Conservation (phyloP, 1,140 invertebrate species). For the Pogonomyrmex californicus region DNA sequence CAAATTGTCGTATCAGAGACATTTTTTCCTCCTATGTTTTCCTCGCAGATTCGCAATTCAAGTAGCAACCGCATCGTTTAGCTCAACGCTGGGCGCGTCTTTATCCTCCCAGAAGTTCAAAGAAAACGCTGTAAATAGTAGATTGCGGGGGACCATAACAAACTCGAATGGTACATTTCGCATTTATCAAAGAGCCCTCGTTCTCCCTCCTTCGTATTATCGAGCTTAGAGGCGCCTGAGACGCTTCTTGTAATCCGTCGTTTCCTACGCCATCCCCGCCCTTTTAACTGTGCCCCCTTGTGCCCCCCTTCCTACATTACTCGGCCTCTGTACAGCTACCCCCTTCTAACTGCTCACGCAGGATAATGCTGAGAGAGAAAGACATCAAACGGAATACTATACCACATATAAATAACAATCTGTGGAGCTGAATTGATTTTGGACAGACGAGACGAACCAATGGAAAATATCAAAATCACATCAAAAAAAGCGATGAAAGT, state of each 20-base stretch:
- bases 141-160: conserved; percentile 76
- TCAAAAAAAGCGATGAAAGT: neutral
- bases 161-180: conserved; percentile 78
- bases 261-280: conserved; percentile 56
- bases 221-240: conserved; percentile 73
- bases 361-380: conserved; percentile 73
- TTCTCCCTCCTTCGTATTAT: conserved; percentile 73
- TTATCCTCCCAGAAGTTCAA: conserved; percentile 71
- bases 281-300: conserved; percentile 1
- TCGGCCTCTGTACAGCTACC: conserved; percentile 45
- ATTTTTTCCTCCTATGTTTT: conserved; percentile 53
- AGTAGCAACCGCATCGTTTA: conserved; percentile 73
- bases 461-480: conserved; percentile 29
- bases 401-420: conserved; percentile 77
- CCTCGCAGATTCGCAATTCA: conserved; percentile 42
- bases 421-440: conserved; percentile 72
- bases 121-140: conserved; percentile 77
- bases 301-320: neutral
- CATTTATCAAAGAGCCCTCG: conserved; percentile 78
- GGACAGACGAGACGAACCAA: conserved; percentile 44
- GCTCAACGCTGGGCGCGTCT: conserved; percentile 56
- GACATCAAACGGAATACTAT: conserved; percentile 76
- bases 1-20: conserved; percentile 25
- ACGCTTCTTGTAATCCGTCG: conserved; percentile 78
- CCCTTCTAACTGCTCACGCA: conserved; percentile 64